A percentile compares a stretch with the other conserved stretches of the same genome.
phyloP scores from a whole-genome alignment of 2,888 invertebrate genomes.

The Oligia latruncula region DNA sequence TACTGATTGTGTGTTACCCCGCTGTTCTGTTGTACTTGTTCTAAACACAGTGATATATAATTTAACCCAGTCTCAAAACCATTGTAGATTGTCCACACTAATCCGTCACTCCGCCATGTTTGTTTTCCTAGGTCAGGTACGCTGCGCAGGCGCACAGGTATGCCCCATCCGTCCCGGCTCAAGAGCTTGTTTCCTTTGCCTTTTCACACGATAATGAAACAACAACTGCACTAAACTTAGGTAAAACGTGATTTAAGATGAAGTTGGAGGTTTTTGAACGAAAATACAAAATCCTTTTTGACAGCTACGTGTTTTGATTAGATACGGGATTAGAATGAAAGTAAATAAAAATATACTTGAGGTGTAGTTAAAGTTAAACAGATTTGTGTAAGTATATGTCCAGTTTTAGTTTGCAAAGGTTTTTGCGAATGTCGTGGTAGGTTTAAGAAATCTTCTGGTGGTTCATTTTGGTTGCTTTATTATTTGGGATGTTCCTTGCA shows the following conservation, averaged over 20 bases:
- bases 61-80: neutral
- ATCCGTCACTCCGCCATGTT: conserved; percentile 73
- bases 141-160: conserved; percentile 85
- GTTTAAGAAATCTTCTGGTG: neutral
- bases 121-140: conserved; percentile 90
- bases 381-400: conserved; percentile 19
- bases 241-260: conserved; percentile 74
- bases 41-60: neutral
- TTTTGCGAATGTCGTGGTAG: conserved; percentile 1
- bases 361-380: conserved; percentile 31
- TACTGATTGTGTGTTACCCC: no score
- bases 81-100: conserved; percentile 73
- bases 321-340: conserved; percentile 39
- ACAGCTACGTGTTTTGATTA: conserved; percentile 59
- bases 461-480: no score
- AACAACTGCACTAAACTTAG: conserved; percentile 72
- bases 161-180: conserved; percentile 69
- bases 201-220: conserved; percentile 85
- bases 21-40: neutral
- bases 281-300: conserved; percentile 48
- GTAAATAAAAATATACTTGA: conserved; percentile 61
- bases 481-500: neutral
- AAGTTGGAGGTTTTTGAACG: conserved; percentile 50
- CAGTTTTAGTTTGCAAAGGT: neutral
- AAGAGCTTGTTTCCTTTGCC: conserved; percentile 83